Evolutionary conservation across 30 jellyfish, hydroid and myxozoan species (phyloP).

Genomic region (Turritopsis dohrnii): DNA sequence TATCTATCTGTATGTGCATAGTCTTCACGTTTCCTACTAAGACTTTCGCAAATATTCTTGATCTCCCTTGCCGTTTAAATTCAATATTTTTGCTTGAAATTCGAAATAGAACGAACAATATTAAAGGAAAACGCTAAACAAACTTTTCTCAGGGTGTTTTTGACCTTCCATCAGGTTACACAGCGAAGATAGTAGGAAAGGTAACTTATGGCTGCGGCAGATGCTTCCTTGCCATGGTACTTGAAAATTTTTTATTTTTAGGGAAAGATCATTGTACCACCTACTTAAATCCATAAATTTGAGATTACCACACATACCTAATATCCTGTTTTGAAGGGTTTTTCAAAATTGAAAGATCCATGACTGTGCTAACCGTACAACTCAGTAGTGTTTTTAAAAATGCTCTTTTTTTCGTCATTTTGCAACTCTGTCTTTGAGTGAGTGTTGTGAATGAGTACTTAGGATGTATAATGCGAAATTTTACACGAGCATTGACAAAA

Average conservation of each 20-base stretch:
- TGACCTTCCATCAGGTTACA: no score
- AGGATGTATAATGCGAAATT: background rate
- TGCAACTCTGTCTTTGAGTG: background rate
- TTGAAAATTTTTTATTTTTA: background rate
- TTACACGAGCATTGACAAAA: background rate
- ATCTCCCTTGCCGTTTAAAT: no score
- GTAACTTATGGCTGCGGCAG: background rate
- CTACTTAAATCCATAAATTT: background rate
- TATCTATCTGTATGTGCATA: no score
- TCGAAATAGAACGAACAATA: no score
- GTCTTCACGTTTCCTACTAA: no score
- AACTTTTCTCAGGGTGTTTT: no score
- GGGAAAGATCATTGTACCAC: conserved; percentile 6
- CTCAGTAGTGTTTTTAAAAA: background rate
- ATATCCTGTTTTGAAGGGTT: background rate
- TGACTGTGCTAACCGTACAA: background rate
- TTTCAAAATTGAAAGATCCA: background rate
- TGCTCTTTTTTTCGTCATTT: background rate
- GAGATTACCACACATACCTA: background rate
- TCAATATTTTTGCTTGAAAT: no score
- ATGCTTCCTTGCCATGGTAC: background rate
- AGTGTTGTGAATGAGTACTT: background rate
- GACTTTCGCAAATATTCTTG: no score
- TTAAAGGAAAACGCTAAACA: no score
- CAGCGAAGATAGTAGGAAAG: background rate